Conservation (phyloP, 2,797 vertebrate genomes). For the Delichon dasypus region DNA sequence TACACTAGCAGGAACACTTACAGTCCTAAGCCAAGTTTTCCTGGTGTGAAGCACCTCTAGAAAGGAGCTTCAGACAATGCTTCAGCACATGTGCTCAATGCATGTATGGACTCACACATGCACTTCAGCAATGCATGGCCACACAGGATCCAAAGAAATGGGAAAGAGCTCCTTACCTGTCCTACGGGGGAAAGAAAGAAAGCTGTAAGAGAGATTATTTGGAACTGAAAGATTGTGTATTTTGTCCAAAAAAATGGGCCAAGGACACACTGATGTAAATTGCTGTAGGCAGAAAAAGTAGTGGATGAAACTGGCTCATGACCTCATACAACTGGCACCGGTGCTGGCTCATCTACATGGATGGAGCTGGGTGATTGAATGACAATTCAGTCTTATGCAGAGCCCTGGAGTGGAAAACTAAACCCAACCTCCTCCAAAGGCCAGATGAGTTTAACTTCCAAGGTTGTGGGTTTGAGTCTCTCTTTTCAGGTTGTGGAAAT, state of each 20-base stretch:
- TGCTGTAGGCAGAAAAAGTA: not conserved
- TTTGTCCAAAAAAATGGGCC: not conserved
- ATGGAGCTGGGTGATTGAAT: not conserved
- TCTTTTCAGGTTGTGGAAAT: not conserved
- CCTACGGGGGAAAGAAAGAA: not conserved
- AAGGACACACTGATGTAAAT: not conserved
- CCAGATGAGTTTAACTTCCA: not conserved
- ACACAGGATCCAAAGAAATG: not conserved
- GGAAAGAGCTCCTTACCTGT: not conserved
- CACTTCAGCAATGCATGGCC: rapidly evolving
- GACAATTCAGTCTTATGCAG: not conserved
- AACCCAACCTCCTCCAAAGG: not conserved
- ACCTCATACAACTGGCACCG: rapidly evolving
- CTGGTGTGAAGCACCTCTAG: not conserved
- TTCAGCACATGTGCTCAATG: not conserved
- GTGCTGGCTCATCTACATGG: not conserved
- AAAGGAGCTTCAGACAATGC: not conserved
- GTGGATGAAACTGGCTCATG: not conserved
- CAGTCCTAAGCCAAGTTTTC: not conserved
- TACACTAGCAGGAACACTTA: not conserved
- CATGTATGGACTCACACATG: not conserved
- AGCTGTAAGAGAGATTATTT: not conserved
- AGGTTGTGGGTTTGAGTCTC: not conserved
- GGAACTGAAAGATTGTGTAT: not conserved
- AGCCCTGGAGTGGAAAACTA: not conserved